Conservation (phyloP, 2,888 invertebrate species). For the Drosophila limbata region DNA sequence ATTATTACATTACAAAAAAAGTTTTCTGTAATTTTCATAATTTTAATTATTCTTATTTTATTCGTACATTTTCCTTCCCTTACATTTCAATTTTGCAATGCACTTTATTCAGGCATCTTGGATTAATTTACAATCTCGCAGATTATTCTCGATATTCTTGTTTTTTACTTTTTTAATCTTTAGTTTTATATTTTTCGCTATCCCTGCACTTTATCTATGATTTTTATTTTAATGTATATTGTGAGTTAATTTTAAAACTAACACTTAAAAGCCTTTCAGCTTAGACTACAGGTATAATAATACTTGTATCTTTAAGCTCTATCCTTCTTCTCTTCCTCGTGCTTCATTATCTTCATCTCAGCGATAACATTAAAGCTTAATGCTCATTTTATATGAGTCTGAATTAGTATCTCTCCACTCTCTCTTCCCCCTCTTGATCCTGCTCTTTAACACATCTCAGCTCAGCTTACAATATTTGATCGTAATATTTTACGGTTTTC, state of each 20-base stretch:
- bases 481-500: constrained; percentile 68
- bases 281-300: neutral
- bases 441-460: constrained; percentile 24
- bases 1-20: no score
- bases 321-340: neutral
- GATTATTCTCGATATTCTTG: no score
- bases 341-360: constrained; percentile 15
- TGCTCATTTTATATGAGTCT: constrained; percentile 30
- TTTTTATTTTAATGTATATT: neutral
- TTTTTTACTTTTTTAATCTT: no score
- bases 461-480: constrained; percentile 70
- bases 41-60: neutral
- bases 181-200: neutral
- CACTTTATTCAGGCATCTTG: no score
- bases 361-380: constrained; percentile 55
- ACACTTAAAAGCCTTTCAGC: constrained; percentile 2
- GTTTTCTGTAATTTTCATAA: neutral
- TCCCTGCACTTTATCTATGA: neutral
- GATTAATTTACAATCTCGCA: no score
- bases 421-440: neutral
- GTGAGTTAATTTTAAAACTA: neutral
- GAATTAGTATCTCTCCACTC: neutral
- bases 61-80: no score
- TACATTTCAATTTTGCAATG: no score
- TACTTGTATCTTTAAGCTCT: neutral